Percentiles rank a stretch among this genome's conserved stretches.
These are phyloP conservation scores for Drosophila varians DNA, from an alignment of 1,140 invertebrate genomes.

Conservation along the genomic window DNA sequence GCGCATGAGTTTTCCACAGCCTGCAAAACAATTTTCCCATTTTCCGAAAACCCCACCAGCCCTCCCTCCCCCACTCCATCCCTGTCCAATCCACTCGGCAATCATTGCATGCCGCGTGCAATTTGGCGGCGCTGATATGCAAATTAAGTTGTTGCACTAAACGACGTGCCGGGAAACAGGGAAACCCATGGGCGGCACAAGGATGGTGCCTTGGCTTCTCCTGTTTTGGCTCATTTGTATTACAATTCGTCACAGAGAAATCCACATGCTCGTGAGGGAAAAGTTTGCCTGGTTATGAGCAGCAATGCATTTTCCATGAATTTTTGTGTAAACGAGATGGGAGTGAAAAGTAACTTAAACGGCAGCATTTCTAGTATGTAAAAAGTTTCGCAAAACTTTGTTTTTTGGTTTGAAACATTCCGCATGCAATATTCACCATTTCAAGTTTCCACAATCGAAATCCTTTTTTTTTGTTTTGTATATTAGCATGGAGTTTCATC, in stretches of 20 bases:
- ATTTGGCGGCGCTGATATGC: slow-evolving; percentile 79
- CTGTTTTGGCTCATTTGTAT: slow-evolving; percentile 66
- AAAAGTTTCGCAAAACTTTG: neutral
- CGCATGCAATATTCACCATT: neutral
- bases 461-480: neutral
- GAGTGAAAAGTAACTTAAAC: slow-evolving; percentile 11
- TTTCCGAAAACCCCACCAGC: slow-evolving; percentile 17
- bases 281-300: slow-evolving; percentile 50
- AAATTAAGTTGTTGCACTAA: slow-evolving; percentile 82
- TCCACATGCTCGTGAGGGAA: slow-evolving; percentile 4
- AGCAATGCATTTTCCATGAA: slow-evolving; percentile 32
- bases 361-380: neutral
- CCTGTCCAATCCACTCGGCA: neutral
- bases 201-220: slow-evolving; percentile 6
- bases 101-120: slow-evolving; percentile 76
- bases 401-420: neutral
- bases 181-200: slow-evolving; percentile 24
- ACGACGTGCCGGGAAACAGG: slow-evolving; percentile 79
- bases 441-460: neutral
- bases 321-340: slow-evolving; percentile 5
- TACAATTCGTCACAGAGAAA: slow-evolving; percentile 72
- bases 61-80: no score
- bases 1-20: slow-evolving; percentile 53
- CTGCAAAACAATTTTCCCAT: slow-evolving; percentile 70
- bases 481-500: neutral